Percentiles rank a stretch among this genome's conserved stretches.
These are phyloP conservation scores for Rambutsinella grinnellia DNA, from an alignment of 2,888 invertebrate genomes.

Conservation along the genomic window DNA sequence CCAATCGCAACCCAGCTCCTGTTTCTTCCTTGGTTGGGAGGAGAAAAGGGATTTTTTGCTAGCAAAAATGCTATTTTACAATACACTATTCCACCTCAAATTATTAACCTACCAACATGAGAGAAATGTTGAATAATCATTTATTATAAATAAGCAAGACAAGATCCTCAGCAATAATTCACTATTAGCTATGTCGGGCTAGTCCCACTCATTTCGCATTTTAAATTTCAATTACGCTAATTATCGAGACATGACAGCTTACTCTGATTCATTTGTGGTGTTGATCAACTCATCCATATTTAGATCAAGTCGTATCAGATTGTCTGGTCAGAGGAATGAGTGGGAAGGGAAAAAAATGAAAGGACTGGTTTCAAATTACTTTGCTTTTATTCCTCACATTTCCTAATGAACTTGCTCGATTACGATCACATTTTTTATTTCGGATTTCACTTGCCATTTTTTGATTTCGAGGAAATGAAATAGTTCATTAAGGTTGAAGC, in stretches of 20 bases:
- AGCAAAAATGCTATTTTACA: too few relatives aligned
- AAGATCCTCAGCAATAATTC: neutral
- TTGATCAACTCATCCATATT: neutral
- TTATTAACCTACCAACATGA: too few relatives aligned
- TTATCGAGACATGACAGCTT: slow-evolving; percentile 41
- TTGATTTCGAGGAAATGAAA: too few relatives aligned
- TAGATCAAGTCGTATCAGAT: neutral
- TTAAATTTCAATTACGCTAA: slow-evolving; percentile 32
- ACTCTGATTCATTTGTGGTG: slow-evolving; percentile 10
- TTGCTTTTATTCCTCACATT: slow-evolving; percentile 2
- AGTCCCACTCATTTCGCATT: neutral
- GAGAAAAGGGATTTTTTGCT: too few relatives aligned
- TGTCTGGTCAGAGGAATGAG: neutral
- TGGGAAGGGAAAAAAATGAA: neutral
- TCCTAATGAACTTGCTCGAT: slow-evolving; percentile 45
- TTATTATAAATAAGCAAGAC: neutral
- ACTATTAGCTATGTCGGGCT: neutral
- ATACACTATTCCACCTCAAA: too few relatives aligned
- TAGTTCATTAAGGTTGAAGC: too few relatives aligned
- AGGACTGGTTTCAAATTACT: slow-evolving; percentile 45
- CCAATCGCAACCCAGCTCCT: slow-evolving; percentile 23
- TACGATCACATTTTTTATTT: neutral
- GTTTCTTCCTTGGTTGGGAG: too few relatives aligned
- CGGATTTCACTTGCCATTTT: too few relatives aligned
- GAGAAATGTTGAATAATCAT: too few relatives aligned